phyloP scores from a whole-genome alignment of 2,888 invertebrate species.

The Deroplatys truncata region DNA sequence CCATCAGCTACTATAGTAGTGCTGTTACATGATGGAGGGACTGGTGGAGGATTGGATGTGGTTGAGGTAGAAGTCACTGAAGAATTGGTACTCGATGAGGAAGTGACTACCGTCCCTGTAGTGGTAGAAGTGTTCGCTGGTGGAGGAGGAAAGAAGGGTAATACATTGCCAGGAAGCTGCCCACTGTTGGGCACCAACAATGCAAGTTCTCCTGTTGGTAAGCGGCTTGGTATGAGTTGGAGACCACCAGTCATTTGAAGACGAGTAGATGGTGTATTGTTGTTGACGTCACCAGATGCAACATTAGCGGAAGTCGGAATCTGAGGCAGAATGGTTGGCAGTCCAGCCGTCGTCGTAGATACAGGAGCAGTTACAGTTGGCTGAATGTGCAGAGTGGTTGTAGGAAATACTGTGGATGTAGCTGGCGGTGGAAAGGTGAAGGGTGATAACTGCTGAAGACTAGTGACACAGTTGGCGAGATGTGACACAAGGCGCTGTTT shows the following conservation, averaged over 20 bases:
- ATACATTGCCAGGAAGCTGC: constrained; percentile 46
- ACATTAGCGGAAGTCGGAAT: neutral
- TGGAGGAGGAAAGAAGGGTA: constrained; percentile 29
- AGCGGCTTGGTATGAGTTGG: constrained; percentile 73
- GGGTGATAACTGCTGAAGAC: constrained; percentile 50
- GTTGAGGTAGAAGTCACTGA: constrained; percentile 31
- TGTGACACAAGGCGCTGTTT: constrained; percentile 72
- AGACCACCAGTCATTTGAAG: constrained; percentile 57
- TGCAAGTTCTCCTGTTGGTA: constrained; percentile 80
- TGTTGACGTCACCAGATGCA: constrained; percentile 26
- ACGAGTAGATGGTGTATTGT: constrained; percentile 32
- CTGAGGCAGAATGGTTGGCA: constrained; percentile 9
- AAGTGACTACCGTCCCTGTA: constrained; percentile 37
- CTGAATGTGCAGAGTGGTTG: constrained; percentile 35
- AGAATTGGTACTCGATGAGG: constrained; percentile 34
- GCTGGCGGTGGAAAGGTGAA: constrained; percentile 39
- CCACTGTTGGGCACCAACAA: constrained; percentile 63
- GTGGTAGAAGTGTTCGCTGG: neutral
- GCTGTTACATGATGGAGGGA: constrained; percentile 20
- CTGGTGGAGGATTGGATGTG: constrained; percentile 3
- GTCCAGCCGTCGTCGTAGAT: constrained; percentile 26
- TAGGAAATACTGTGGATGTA: constrained; percentile 8
- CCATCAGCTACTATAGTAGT: constrained; percentile 24
- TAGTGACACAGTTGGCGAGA: constrained; percentile 63
- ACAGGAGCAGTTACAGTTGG: constrained; percentile 30